phyloP scores from a whole-genome alignment of 2,113 vertebrate species.

The Urocolius indicus region DNA sequence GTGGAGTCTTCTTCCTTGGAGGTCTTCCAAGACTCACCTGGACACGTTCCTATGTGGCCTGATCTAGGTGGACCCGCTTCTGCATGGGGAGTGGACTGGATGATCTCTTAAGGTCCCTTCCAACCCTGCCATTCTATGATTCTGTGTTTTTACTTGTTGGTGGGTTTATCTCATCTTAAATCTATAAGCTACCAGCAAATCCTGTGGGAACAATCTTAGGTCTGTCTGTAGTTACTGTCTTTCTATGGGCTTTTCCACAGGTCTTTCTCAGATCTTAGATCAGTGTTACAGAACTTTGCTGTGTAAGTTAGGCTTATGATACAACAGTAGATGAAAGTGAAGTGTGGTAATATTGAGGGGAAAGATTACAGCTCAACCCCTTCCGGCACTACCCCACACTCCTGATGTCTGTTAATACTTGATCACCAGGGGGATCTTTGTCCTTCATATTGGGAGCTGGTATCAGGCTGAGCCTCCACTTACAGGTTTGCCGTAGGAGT shows the following conservation, averaged over 20 bases:
- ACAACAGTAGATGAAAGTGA: neutral
- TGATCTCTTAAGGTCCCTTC: too few species aligned
- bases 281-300: neutral
- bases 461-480: neutral
- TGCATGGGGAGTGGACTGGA: too few species aligned
- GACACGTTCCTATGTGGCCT: too few species aligned
- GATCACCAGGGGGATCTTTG: neutral
- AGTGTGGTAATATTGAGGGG: neutral
- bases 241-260: neutral
- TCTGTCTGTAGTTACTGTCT: neutral
- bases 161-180: neutral
- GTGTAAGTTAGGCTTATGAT: neutral
- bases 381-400: neutral
- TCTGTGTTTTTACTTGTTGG: neutral
- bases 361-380: neutral
- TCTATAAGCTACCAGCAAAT: neutral
- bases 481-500: neutral
- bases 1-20: too few species aligned
- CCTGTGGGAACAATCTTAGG: neutral
- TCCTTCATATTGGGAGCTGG: neutral
- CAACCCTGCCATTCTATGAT: neutral
- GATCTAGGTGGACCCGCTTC: too few species aligned
- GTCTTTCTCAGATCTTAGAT: neutral
- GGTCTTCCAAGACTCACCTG: too few species aligned
- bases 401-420: neutral